Percentiles rank a stretch among this genome's conserved stretches.
Conservation (phyloP, 2,888 invertebrate species). For the Arrhopalites spinosus region DNA sequence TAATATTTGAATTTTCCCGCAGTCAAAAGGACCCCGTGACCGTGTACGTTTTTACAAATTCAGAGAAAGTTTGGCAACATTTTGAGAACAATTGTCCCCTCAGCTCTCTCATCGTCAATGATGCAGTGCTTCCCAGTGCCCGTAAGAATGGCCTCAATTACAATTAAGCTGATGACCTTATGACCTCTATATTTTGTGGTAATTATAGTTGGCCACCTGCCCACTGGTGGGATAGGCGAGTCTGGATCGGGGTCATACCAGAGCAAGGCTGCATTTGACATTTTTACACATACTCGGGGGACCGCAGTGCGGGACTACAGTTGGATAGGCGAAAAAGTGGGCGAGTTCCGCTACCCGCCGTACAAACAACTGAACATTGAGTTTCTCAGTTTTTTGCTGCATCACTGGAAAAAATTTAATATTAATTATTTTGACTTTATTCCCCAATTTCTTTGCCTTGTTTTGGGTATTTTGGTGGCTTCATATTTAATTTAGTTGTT, state of each 20-base stretch:
- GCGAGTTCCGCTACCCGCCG: slow-evolving; percentile 61
- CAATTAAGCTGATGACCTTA: no score
- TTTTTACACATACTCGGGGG: slow-evolving; percentile 87
- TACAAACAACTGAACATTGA: slow-evolving; percentile 75
- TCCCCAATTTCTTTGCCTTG: slow-evolving; percentile 38
- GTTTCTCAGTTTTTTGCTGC: slow-evolving; percentile 67
- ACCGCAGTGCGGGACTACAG: slow-evolving; percentile 57
- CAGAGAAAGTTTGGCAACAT: slow-evolving; percentile 65
- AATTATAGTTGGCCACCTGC: slow-evolving; percentile 49
- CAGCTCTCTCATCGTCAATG: slow-evolving; percentile 83
- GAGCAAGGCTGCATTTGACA: slow-evolving; percentile 81
- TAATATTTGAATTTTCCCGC: slow-evolving; percentile 67
- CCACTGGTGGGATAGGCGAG: slow-evolving; percentile 51
- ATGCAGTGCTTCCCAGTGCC: slow-evolving; percentile 62
- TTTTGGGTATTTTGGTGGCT: slow-evolving; percentile 32
- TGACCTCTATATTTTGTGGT: neutral
- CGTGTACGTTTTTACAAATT: slow-evolving; percentile 81
- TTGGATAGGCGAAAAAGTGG: slow-evolving; percentile 47
- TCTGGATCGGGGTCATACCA: slow-evolving; percentile 71
- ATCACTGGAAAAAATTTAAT: slow-evolving; percentile 55
- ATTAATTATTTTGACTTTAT: slow-evolving; percentile 45
- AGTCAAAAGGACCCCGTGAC: slow-evolving; percentile 77
- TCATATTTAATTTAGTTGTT: no score
- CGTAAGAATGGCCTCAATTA: slow-evolving; percentile 14
- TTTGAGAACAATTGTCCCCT: slow-evolving; percentile 74